Evolutionary conservation across 1,140 invertebrate genomes (phyloP).

Genomic region (Trichonephila clavipes): DNA sequence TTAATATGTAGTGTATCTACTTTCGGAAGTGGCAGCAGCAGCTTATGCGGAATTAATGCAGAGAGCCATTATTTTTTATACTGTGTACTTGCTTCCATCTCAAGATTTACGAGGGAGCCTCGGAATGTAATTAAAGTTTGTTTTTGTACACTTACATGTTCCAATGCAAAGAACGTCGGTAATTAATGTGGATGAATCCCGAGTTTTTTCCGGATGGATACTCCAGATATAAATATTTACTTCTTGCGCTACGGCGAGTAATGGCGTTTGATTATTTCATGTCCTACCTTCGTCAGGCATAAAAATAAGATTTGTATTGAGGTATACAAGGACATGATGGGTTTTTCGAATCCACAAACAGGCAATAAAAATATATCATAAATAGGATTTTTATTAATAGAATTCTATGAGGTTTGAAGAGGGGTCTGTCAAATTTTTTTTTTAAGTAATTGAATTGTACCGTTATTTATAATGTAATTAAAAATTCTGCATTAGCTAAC

Average conservation of each 20-base stretch:
- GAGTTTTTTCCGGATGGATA: background rate
- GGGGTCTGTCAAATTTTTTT: too few species aligned
- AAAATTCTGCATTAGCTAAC: too few species aligned
- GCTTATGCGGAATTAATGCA: conserved; percentile 5
- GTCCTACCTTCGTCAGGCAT: background rate
- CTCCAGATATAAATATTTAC: conserved; percentile 23
- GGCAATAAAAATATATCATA: too few species aligned
- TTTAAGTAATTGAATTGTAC: too few species aligned
- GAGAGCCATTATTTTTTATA: background rate
- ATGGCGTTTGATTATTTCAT: background rate
- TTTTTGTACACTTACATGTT: conserved; percentile 21
- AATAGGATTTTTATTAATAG: too few species aligned
- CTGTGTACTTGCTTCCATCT: background rate
- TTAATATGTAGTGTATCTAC: conserved; percentile 35
- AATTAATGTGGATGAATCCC: background rate
- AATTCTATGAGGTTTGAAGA: too few species aligned
- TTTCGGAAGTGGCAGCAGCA: background rate
- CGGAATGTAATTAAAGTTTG: conserved; percentile 34
- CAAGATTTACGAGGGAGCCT: conserved; percentile 18
- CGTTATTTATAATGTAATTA: too few species aligned
- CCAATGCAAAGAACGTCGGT: background rate
- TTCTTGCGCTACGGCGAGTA: background rate
- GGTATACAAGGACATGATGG: too few species aligned
- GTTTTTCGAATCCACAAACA: too few species aligned
- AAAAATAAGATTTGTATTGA: background rate